Evolutionary conservation across 2,113 vertebrate genomes (phyloP).

Genomic region (Austrofundulus limnaeus): DNA sequence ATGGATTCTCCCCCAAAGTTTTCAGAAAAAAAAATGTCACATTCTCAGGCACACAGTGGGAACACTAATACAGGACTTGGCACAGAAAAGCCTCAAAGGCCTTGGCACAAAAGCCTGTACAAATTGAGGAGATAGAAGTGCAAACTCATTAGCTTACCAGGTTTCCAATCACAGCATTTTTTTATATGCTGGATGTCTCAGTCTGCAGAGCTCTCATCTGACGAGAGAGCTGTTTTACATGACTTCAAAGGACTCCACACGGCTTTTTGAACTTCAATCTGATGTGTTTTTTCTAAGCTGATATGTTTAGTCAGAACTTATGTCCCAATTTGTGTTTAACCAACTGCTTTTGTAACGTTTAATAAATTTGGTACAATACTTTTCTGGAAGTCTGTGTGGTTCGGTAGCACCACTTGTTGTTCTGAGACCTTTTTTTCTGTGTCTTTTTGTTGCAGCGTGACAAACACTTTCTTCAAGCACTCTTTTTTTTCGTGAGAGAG

Average conservation of each 20-base stretch:
- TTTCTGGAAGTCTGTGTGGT: slow-evolving; percentile 37
- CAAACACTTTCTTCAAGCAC: slow-evolving; percentile 43
- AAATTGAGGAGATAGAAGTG: slow-evolving; percentile 77
- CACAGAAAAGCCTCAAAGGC: slow-evolving; percentile 76
- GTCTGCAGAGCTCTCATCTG: slow-evolving; percentile 61
- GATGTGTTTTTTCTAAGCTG: slow-evolving; percentile 28
- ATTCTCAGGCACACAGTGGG: slow-evolving; percentile 70
- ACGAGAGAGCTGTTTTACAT: slow-evolving; percentile 65
- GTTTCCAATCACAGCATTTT: slow-evolving; percentile 72
- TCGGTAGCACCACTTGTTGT: slow-evolving; percentile 31
- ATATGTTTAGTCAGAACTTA: slow-evolving; percentile 50
- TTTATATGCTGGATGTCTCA: slow-evolving; percentile 58
- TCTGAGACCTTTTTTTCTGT: slow-evolving; percentile 8
- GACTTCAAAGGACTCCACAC: slow-evolving; percentile 67
- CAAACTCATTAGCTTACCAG: slow-evolving; percentile 80
- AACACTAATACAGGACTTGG: slow-evolving; percentile 74
- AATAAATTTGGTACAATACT: slow-evolving; percentile 5
- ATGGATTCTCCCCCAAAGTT: slow-evolving; percentile 67
- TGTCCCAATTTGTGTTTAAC: slow-evolving; percentile 27
- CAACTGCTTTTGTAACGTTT: slow-evolving; percentile 11
- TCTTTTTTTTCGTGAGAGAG: slow-evolving; percentile 12
- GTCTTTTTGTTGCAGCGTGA: slow-evolving; percentile 33
- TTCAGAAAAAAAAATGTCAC: slow-evolving; percentile 51
- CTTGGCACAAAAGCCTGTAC: slow-evolving; percentile 75
- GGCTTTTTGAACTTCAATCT: slow-evolving; percentile 43